Evolutionary conservation across 2,888 invertebrate species (phyloP).

Genomic region (Chrysina gloriosa): DNA sequence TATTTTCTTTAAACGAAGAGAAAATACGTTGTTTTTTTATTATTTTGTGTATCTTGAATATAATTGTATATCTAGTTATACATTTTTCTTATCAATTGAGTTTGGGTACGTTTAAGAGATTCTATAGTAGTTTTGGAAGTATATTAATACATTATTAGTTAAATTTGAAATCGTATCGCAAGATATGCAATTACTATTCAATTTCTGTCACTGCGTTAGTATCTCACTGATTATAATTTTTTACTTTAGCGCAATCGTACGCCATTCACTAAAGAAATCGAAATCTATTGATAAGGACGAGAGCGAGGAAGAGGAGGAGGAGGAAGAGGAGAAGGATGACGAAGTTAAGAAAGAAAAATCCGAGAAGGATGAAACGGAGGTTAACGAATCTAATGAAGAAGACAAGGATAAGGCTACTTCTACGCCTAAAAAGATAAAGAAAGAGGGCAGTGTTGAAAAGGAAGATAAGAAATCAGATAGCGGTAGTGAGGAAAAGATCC

Average conservation of each 20-base stretch:
- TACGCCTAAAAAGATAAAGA: constrained; percentile 64
- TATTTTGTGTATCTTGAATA: constrained; percentile 7
- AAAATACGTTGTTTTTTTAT: constrained; percentile 29
- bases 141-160: no score
- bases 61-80: constrained; percentile 14
- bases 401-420: constrained; percentile 56
- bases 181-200: constrained; percentile 15
- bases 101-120: not conserved
- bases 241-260: constrained; percentile 54
- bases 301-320: constrained; percentile 58
- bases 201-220: constrained; percentile 23
- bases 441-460: constrained; percentile 69
- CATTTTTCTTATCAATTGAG: not conserved
- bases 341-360: constrained; percentile 63
- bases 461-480: constrained; percentile 67
- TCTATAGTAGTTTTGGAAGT: not conserved
- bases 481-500: constrained; percentile 60
- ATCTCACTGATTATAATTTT: constrained; percentile 43
- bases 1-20: constrained; percentile 7
- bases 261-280: constrained; percentile 49
- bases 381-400: constrained; percentile 48
- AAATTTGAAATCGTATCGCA: not conserved
- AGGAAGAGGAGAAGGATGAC: no score
- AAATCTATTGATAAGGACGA: constrained; percentile 50
- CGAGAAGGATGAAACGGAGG: constrained; percentile 55